Percentiles rank a stretch among this genome's conserved stretches.
Evolutionary conservation across 2,888 invertebrate genomes (phyloP).

Genomic region (Psococerastis gibbosa): DNA sequence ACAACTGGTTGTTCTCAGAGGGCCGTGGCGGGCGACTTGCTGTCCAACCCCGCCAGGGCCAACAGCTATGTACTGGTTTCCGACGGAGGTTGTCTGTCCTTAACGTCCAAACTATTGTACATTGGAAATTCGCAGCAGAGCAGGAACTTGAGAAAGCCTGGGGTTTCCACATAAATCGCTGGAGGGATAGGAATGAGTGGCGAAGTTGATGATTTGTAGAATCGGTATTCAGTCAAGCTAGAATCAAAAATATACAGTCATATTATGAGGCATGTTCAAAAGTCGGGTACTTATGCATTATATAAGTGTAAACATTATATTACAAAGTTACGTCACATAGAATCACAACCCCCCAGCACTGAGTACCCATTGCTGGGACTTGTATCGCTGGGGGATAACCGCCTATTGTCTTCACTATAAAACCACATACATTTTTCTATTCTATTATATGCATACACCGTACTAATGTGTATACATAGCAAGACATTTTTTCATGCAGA

Average conservation of each 20-base stretch:
- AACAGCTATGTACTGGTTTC: conserved; percentile 4
- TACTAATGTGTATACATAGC: too few relatives aligned
- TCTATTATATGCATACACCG: too few relatives aligned
- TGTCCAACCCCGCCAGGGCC: background rate
- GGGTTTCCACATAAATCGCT: conserved; percentile 70
- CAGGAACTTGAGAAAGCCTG: conserved; percentile 59
- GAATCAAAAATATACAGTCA: conserved; percentile 19
- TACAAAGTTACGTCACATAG: too few relatives aligned
- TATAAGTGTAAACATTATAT: conserved; percentile 7
- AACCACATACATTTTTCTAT: too few relatives aligned
- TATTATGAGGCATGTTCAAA: conserved; percentile 6
- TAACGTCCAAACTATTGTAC: conserved; percentile 56
- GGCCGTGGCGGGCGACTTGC: background rate
- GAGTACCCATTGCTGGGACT: too few relatives aligned
- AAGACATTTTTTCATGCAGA: too few relatives aligned
- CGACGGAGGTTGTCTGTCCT: conserved; percentile 20
- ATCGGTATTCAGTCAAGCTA: conserved; percentile 67
- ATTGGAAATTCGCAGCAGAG: conserved; percentile 79
- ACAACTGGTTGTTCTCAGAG: background rate
- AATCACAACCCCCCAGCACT: too few relatives aligned
- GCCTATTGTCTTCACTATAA: too few relatives aligned
- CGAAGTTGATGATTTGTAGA: conserved; percentile 75
- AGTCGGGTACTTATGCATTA: background rate
- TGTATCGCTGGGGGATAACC: too few relatives aligned
- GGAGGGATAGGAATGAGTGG: conserved; percentile 79